Evolutionary conservation across 1,140 invertebrate species (phyloP), one percentile per base, ranked within the genome.

Genomic region (Aculops lycopersici): DNA sequence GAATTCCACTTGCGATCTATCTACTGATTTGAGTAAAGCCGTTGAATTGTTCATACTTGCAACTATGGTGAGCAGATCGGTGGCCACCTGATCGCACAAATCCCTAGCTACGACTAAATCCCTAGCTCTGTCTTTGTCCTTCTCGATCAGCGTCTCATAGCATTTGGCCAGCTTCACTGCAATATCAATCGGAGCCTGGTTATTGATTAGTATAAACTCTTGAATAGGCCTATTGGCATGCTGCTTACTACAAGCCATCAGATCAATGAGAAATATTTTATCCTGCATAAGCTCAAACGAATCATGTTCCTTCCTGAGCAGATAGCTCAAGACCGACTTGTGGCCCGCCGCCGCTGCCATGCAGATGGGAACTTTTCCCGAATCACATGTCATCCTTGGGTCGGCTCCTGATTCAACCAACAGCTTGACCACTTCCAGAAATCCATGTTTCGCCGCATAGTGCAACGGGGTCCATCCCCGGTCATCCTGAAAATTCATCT

Each of bases 211-310:
- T 17, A 97, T 73, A 55, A 95, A 95, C 52, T 95, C 86, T 54
- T 90, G 74, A 21, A 97, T 79, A 1, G 88, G 84, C 49, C 80
- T 76, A 57, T 95, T 92, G 47, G 83, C 74, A 57, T 80, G 72
- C 49, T 81, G 79, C 58, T 94, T 95, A 8, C 86, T 88, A 56
- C 84, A 88, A 3, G 92, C 72, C 81, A 95, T 97, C 51, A 97
- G 62, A 56, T 97, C 94, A 58, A 90, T 92, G 18, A 97, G 79
- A 56, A 95, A 98, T 70, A 79, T 72, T 54, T 74, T 72, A 54
- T 95, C 90, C 49, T 95, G 86, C 78, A 98, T 92, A 1, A 98
- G 60, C 1, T 71, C 70, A 50, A 94, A 81, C 0, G 84, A 86
- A 51, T 92, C 86, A 55, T 95, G 86, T 53, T 95, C 86, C 56